phyloP scores from a whole-genome alignment of 2,113 vertebrate species.

The Climacteris rufus region DNA sequence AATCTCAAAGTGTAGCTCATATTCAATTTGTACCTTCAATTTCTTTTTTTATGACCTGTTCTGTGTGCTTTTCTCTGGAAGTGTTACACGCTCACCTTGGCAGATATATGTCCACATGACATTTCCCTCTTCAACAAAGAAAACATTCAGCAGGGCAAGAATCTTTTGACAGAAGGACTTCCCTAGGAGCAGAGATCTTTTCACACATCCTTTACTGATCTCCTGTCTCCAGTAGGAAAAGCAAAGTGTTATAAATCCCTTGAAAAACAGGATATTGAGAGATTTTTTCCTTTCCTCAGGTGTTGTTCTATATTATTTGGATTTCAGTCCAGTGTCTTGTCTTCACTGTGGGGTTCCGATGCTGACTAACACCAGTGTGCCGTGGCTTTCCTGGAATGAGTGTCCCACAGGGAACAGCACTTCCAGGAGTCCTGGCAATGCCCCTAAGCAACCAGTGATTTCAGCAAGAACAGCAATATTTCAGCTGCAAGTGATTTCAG shows the following conservation, averaged over 20 bases:
- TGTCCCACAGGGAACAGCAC: no score
- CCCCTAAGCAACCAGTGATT: no score
- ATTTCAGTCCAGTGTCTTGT: background rate
- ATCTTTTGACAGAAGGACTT: background rate
- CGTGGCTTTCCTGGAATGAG: no score
- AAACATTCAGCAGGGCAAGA: background rate
- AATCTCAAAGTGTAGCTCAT: background rate
- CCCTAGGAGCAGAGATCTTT: background rate
- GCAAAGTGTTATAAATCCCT: background rate
- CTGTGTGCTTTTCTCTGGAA: background rate
- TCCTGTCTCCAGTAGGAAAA: background rate
- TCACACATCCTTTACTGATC: background rate
- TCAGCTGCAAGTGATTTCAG: no score
- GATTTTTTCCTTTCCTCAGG: background rate
- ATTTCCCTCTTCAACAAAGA: background rate
- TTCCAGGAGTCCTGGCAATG: no score
- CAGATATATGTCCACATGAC: background rate
- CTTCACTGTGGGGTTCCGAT: no score
- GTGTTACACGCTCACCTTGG: background rate
- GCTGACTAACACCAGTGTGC: no score
- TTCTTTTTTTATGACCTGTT: background rate
- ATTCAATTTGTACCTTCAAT: background rate
- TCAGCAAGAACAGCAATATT: no score
- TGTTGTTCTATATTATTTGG: background rate
- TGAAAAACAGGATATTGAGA: background rate